Evolutionary conservation across 2,888 invertebrate species (phyloP), one percentile per base, ranked within the genome.

Genomic region (Eupithecia exiguata): DNA sequence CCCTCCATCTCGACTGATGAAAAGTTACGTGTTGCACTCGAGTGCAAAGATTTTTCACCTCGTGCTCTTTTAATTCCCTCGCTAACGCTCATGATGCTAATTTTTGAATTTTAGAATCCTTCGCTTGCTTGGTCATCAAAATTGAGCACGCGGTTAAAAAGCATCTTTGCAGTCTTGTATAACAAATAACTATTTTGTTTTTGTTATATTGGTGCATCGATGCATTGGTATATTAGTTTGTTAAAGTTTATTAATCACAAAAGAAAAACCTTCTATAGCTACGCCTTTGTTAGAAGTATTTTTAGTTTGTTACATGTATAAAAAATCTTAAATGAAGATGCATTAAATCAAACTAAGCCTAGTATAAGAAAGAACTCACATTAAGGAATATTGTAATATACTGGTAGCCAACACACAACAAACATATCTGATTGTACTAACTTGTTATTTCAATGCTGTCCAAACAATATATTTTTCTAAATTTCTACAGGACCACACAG

Each of bases 141-240:
- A n/a, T n/a, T n/a, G n/a, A n/a, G n/a, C n/a, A n/a, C n/a, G n/a
- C n/a, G n/a, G n/a, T n/a, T n/a, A n/a, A n/a, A n/a, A n/a, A n/a
- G n/a, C n/a, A n/a, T n/a, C n/a, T n/a, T n/a, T n/a, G n/a, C n/a
- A n/a, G n/a, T n/a, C n/a, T n/a, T n/a, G n/a, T n/a, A n/a, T n/a
- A n/a, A n/a, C n/a, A n/a, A n/a, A n/a, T n/a, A n/a, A n/a, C n/a
- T n/a, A n/a, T n/a, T n/a, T n/a, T n/a, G n/a, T n/a, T n/a, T 71
- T 49, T 69, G 68, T 71, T 70, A 49, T n/a, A 9, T 49, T 46
- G 4, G 49, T 69, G 72, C 61, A 58, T n/a, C 68, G 70, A 61
- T 63, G 74, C 61, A 67, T 30, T n/a, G n/a, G n/a, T 63, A 40
- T 1, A 43, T 62, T 25, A 66, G 62, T 71, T 71, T 72, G 68